Evolutionary conservation across 2,797 vertebrate species (phyloP), one percentile per base, ranked within the genome.

Genomic region (Catostomus latipinnis): DNA sequence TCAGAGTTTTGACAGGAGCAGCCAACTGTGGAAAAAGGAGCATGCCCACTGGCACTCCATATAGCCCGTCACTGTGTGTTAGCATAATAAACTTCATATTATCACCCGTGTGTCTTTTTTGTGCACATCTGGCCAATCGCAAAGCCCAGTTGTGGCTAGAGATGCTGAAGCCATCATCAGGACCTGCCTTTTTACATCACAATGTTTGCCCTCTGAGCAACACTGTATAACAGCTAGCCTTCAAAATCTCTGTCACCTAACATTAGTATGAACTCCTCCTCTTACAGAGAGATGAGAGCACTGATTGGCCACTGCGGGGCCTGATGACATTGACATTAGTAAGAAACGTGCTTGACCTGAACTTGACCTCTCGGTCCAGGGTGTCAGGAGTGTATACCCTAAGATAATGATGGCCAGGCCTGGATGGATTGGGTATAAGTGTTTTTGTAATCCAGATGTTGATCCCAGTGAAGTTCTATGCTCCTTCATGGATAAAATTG

Each of bases 1-100:
- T 92, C 86, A 82, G 88, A 90, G 89, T 91, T 93, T 90, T 92
- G 91, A 93, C 90, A 86, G 91, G 87, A 87, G 88, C 87, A 89
- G 89, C 88, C 89, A 87, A 91, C 90, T 91, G 91, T 90, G 85
- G 86, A 86, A 84, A 90, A 88, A 88, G 84, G 86, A 89, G 87
- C 73, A 46, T 73, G 82, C 88, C 90, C 82, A 11, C 49, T 22
- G 89, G 88, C 87, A 0, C 83, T 86, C 82, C 81, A 71, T 88
- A 89, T 86, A 86, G 89, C 89, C 87, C 79, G 86, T 92, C 91
- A 89, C 79, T 86, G 89, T 88, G 87, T 46, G 82, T 93, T 93
- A 91, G 88, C 86, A 88, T 89, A 88, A 92, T 89, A 87, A 90
- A 87, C 87, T 85, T 85, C 78, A 65, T 81, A 52, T 82, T 77